Percentiles rank a stretch among this genome's conserved stretches.
phyloP scores from a whole-genome alignment of 2,888 invertebrate genomes.

The Synanthedon tipuliformis region DNA sequence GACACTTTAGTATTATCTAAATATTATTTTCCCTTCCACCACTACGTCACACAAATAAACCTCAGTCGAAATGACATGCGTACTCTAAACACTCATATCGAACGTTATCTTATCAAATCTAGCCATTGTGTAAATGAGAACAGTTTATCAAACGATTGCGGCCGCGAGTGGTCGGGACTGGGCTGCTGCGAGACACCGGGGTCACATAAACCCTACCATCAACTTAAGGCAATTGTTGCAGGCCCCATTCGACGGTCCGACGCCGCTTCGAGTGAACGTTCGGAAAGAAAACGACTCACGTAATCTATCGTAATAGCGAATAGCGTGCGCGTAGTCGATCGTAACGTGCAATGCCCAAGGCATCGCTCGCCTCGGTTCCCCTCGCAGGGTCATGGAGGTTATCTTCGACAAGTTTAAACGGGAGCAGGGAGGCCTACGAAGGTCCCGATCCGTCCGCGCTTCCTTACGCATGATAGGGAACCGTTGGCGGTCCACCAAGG shows the following conservation, averaged over 20 bases:
- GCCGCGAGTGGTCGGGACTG: constrained; percentile 25
- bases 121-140: constrained; percentile 60
- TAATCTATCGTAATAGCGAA: constrained; percentile 57
- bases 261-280: constrained; percentile 61
- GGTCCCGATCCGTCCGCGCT: constrained; percentile 77
- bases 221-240: constrained; percentile 32
- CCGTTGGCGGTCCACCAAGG: constrained; percentile 67
- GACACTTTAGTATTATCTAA: constrained; percentile 21
- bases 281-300: constrained; percentile 53
- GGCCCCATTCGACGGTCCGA: constrained; percentile 51
- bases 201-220: constrained; percentile 35
- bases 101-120: constrained; percentile 54
- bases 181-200: constrained; percentile 38
- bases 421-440: constrained; percentile 66
- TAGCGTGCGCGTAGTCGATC: constrained; percentile 62
- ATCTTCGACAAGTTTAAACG: constrained; percentile 64
- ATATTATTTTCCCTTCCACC: constrained; percentile 13
- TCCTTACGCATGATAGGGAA: constrained; percentile 76
- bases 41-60: constrained; percentile 54
- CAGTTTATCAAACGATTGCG: constrained; percentile 43
- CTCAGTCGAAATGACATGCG: constrained; percentile 46
- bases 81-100: constrained; percentile 44
- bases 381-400: constrained; percentile 63
- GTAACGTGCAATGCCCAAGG: constrained; percentile 63
- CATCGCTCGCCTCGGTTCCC: constrained; percentile 43